Conservation (phyloP, 1,140 invertebrate species). For the Stegodyphus dumicola region DNA sequence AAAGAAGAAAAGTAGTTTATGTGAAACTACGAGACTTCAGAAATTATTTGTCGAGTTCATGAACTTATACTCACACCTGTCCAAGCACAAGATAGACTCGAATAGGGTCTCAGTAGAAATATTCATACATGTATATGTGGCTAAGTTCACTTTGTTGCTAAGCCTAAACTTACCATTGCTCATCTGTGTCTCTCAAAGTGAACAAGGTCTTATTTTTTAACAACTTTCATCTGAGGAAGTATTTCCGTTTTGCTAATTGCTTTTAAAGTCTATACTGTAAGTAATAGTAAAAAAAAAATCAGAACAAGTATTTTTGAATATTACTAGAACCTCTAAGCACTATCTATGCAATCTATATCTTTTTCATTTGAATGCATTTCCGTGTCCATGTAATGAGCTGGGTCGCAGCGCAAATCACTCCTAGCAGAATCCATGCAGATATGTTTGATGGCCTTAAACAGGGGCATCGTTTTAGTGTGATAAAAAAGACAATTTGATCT, state of each 20-base stretch:
- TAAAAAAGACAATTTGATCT: too few relatives aligned
- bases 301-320: too few relatives aligned
- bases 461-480: too few relatives aligned
- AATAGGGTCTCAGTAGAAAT: conserved; percentile 55
- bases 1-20: conserved; percentile 18
- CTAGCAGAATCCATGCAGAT: too few relatives aligned
- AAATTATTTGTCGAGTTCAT: conserved; percentile 51
- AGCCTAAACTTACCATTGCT: conserved; percentile 61
- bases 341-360: too few relatives aligned
- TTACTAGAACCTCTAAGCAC: too few relatives aligned
- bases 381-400: too few relatives aligned
- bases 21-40: conserved; percentile 39
- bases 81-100: conserved; percentile 60
- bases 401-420: too few relatives aligned
- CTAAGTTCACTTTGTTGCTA: conserved; percentile 61
- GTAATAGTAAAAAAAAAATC: too few relatives aligned
- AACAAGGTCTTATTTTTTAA: conserved; percentile 57
- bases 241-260: neutral
- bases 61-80: conserved; percentile 60
- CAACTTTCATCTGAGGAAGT: neutral
- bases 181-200: conserved; percentile 60
- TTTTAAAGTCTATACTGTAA: too few relatives aligned
- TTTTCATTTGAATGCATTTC: too few relatives aligned
- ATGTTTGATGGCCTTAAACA: too few relatives aligned
- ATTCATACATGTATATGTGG: conserved; percentile 58